Conservation (phyloP, 1,140 invertebrate species). For the Anoplophora glabripennis region DNA sequence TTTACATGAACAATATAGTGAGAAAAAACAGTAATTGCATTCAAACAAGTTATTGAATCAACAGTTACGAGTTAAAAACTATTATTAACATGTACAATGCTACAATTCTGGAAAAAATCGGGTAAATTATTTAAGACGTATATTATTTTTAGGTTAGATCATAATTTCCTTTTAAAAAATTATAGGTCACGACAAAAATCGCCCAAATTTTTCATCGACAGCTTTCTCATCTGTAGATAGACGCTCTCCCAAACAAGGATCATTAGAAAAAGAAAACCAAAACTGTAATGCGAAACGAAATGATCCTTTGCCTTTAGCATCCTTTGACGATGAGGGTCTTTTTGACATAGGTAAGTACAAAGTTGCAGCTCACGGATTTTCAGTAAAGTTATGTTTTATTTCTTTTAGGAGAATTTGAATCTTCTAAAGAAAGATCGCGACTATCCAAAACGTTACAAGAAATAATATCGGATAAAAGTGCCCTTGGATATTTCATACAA, state of each 20-base stretch:
- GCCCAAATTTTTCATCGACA: neutral
- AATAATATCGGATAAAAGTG: constrained; percentile 65
- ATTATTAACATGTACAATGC: constrained; percentile 40
- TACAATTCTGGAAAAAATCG: constrained; percentile 45
- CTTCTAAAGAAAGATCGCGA: constrained; percentile 48
- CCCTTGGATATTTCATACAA: constrained; percentile 71
- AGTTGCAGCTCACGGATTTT: neutral
- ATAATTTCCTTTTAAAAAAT: constrained; percentile 18
- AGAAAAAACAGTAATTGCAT: too few relatives aligned
- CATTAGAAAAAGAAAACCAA: constrained; percentile 1
- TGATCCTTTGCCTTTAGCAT: constrained; percentile 17
- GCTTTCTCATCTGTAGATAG: neutral
- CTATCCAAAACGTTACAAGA: constrained; percentile 64
- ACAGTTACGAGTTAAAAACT: neutral
- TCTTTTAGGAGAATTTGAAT: constrained; percentile 33
- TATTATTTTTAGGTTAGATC: constrained; percentile 7
- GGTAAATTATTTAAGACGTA: constrained; percentile 1
- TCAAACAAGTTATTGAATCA: neutral
- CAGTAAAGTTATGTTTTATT: neutral
- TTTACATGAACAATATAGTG: too few relatives aligned
- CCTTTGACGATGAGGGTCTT: constrained; percentile 42
- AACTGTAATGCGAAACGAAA: neutral
- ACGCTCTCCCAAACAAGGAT: constrained; percentile 4
- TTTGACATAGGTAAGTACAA: constrained; percentile 35
- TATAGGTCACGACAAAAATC: constrained; percentile 22